Base-by-base conservation (phyloP, 2,888 invertebrate genomes). In the Eustalomyia histrio region DNA sequence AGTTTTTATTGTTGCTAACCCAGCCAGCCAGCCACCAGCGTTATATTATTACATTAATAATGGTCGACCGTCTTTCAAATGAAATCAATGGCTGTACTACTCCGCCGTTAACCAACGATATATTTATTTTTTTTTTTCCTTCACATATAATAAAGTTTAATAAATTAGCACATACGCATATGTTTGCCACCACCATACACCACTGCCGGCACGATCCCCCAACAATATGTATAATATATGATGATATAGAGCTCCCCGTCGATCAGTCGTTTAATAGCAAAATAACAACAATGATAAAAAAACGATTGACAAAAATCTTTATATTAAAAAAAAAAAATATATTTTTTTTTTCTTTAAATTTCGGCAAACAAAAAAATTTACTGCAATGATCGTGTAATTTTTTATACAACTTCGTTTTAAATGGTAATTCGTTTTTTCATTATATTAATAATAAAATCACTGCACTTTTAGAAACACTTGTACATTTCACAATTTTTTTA, bases 141-240 rank as follows among this genome's bases (percentile, higher is more conserved):
- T 57, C 67, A 65, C 72, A 78, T 39, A 78, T 67, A 76, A 71
- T 76, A 72, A 78, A 73, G 65, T 55, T 79, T 79, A 61, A 79
- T 79, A 73, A 79, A 79, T 79, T 79, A 79, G 78, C 78, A 79
- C 78, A 79, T 79, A 79, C 78, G 78, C 78, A 73, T 72, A 79
- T 67, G 61, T 73, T 68, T 63, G 55, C 67, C 71, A 71, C 64
- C 60, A 58, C 29, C 47, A 63, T 60, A 57, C 52, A 57, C 73
- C 57, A 29, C 71, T 60, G 24, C 60, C 71, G 7, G 7, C 57
- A 60, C 21, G 60, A 52, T 29, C 29, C 3, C 29, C 7, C 29
- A 29, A 29, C 29, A 29, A 29, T 29, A 29, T 29, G 29, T 29
- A 29, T 29, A 29, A 29, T 50, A 58, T 69, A n/a, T 60, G 3